Base-by-base conservation (phyloP, 2,888 invertebrate species). In the Pollenia amentaria region DNA sequence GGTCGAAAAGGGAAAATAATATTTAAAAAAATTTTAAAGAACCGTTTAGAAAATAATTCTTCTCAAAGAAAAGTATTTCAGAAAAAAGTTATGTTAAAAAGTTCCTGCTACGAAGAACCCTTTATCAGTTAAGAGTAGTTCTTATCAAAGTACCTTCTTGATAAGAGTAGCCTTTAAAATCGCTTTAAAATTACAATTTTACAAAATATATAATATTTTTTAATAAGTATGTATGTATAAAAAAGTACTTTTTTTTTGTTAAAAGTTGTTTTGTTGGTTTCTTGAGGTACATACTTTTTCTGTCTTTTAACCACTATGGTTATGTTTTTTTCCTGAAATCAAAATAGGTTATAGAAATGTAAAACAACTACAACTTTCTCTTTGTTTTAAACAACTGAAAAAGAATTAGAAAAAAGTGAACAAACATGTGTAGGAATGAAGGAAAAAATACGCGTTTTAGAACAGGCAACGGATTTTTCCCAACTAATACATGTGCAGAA, bases 301-400 rank as follows among this genome's bases (percentile, higher is more conserved):
- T 6, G 29, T 12, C 14, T 11, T 14, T 8, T 29, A 46, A 51
- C 21, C 51, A 70, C 62, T 79, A 70, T 55, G 14, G 11, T 42
- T n/a, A 16, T 3, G 2, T n/a, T 16, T 81, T 18, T 21, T 21
- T 18, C 4, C 51, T 10, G 11, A 44, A 51, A 78, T 53, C 14
- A 53, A 67, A 75, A 62, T 64, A 21, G 12, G 3, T 57, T 57
- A 64, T 29, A 29, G 55, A 14, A 55, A 62, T 80, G 60, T 46
- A 48, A 64, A 70, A 70, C 42, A 80, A 76, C 57, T 62, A n/a
- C 38, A 16, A 46, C 16, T 42, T 62, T 48, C 53, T 46, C 21
- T 73, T 67, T 81, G 72, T 81, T 65, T 64, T 29, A 18, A 84
- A 64, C 40, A 64, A 78, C 65, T 46, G 65, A 21, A 55, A 44